These are phyloP conservation scores for Dynastes tityus DNA, from an alignment of 2,888 invertebrate genomes.

Conservation along the genomic window DNA sequence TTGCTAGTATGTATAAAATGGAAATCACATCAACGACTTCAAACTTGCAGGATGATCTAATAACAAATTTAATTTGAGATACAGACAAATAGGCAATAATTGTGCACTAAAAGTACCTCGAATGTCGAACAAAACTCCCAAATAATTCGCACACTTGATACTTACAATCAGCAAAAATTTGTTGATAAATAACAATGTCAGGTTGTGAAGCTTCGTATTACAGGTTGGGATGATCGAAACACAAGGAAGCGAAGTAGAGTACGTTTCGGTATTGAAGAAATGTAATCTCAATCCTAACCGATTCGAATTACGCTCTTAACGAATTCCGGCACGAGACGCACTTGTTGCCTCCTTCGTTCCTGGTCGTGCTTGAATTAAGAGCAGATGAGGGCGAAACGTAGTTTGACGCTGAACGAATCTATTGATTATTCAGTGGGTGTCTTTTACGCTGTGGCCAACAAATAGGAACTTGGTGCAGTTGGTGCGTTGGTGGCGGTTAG, in stretches of 20 bases:
- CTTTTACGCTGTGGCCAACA: conserved; percentile 18
- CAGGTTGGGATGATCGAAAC: neutral
- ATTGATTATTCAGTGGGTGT: conserved; percentile 43
- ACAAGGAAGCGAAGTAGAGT: neutral
- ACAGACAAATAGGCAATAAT: too few relatives aligned
- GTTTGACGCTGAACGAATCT: conserved; percentile 17
- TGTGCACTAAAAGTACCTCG: too few relatives aligned
- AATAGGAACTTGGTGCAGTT: conserved; percentile 36
- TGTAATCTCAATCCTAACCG: neutral
- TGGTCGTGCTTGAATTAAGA: conserved; percentile 13
- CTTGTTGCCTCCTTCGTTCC: conserved; percentile 34
- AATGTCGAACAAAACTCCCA: too few relatives aligned
- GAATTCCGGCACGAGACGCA: neutral
- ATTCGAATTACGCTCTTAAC: conserved; percentile 17
- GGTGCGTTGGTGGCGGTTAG: conserved; percentile 30
- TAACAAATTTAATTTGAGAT: too few relatives aligned
- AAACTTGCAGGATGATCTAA: too few relatives aligned
- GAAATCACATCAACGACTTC: too few relatives aligned
- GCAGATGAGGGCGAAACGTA: conserved; percentile 6
- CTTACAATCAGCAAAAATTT: too few relatives aligned
- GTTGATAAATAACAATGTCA: neutral
- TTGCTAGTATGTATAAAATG: too few relatives aligned
- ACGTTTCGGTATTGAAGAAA: neutral
- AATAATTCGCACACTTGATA: too few relatives aligned
- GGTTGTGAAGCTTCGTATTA: neutral